Conservation (phyloP, 2,888 invertebrate species). For the Nemotelus pantherinus region DNA sequence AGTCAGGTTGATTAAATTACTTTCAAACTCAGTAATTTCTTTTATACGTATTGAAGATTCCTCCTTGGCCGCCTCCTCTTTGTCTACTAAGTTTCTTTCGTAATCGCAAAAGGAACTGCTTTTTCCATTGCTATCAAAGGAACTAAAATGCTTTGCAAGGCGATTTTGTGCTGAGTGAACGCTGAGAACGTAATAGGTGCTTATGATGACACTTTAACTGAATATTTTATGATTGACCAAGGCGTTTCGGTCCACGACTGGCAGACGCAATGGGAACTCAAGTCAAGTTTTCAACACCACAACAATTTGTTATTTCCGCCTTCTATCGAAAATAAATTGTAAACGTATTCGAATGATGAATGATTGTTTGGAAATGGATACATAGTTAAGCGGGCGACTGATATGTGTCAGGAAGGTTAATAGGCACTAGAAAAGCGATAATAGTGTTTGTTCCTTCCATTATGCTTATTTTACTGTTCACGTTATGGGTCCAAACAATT, state of each 20-base stretch:
- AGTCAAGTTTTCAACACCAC: no score
- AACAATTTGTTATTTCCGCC: not conserved
- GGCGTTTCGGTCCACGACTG: not conserved
- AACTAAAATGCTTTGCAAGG: no score
- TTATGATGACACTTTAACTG: slow-evolving; percentile 20
- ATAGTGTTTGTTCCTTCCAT: not conserved
- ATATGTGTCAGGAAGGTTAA: not conserved
- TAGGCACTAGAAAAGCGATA: not conserved
- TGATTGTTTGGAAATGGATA: not conserved
- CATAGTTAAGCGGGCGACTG: not conserved
- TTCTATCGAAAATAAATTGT: not conserved
- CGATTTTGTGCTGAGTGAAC: not conserved
- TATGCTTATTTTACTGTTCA: not conserved
- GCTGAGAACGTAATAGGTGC: not conserved
- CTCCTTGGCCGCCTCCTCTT: not conserved
- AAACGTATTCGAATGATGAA: slow-evolving; percentile 21
- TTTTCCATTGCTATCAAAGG: no score
- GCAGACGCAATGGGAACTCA: no score
- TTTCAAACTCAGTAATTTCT: slow-evolving; percentile 11
- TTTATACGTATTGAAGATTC: not conserved
- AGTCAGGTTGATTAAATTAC: slow-evolving; percentile 8
- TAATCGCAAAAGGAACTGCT: no score
- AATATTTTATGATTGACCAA: slow-evolving; percentile 31
- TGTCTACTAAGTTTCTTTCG: not conserved
- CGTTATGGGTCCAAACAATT: not conserved